Evolutionary conservation across 2,797 vertebrate genomes (phyloP).

Genomic region (Epinephelus awoara): DNA sequence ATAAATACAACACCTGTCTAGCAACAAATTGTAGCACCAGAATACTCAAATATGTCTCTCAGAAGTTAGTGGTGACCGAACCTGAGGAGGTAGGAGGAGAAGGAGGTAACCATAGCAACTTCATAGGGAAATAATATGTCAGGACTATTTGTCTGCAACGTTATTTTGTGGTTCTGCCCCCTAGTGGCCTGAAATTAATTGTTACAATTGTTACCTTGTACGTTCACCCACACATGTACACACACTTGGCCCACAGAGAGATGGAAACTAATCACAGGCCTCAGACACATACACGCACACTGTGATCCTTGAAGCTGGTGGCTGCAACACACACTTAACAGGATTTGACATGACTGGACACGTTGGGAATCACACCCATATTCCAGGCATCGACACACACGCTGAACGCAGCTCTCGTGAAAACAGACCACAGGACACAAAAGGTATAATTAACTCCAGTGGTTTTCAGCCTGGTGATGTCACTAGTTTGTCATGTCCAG

Average conservation of each 20-base stretch:
- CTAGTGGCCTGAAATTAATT: no score
- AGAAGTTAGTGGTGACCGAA: neutral
- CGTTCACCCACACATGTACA: slow-evolving; percentile 11
- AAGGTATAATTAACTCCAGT: slow-evolving; percentile 46
- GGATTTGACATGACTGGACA: slow-evolving; percentile 57
- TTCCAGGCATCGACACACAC: slow-evolving; percentile 48
- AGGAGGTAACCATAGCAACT: neutral
- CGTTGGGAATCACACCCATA: slow-evolving; percentile 66
- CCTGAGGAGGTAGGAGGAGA: neutral
- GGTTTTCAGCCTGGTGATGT: slow-evolving; percentile 26
- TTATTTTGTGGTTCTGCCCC: no score
- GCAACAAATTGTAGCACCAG: neutral
- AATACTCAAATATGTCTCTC: neutral
- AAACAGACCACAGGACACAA: slow-evolving; percentile 35
- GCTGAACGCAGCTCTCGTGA: slow-evolving; percentile 45
- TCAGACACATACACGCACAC: slow-evolving; percentile 13
- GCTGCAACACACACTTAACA: slow-evolving; percentile 33
- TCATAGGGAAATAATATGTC: neutral
- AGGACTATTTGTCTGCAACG: no score
- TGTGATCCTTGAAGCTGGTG: slow-evolving; percentile 1
- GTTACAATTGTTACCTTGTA: neutral
- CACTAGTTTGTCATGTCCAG: slow-evolving; percentile 27
- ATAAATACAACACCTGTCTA: neutral
- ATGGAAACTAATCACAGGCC: slow-evolving; percentile 5
- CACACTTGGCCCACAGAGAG: neutral